Base-by-base conservation (phyloP, 2,797 vertebrate genomes). In the Borostomias antarcticus region DNA sequence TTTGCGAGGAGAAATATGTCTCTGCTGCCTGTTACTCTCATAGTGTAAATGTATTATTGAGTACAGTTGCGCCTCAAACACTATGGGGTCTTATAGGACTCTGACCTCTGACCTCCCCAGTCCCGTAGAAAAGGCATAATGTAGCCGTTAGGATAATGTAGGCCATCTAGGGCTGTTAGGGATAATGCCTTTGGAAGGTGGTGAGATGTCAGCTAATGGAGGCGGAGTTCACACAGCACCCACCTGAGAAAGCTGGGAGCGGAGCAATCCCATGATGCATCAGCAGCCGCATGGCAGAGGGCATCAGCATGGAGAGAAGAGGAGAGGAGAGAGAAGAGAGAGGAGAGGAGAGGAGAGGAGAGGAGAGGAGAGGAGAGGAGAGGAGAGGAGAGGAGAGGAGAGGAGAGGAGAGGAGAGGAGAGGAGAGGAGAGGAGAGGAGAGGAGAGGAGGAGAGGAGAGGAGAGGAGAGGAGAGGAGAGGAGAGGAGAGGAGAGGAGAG, bases 231-330 rank as follows among this genome's bases (percentile, higher is more conserved):
- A 57, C 19, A 30, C 23, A 73, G 67, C 9, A 89, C 89, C 30
- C 74, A 92, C 90, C 86, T 90, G 89, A n/a, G 90, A 90, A 59
- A 91, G 86, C 89, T 90, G 83, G 29, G 56, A 45, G 58, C 68
- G 71, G 68, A 47, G 64, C 45, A 71, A 15, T 77, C 79, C 82
- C 78, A 73, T 26, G 78, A 68, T 64, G 75, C 78, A 82, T 54
- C 76, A 43, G 54, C 29, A 51, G 35, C 23, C 53, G 29, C 28
- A 17, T 13, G 17, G 52, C 17, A 56, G 29, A 63, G 32, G 35
- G 61, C 25, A 47, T 43, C 11, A 9, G 9, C 13, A 23, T 21
- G 57, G 28, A 62, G 11, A 43, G 37, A 60, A 8, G 37, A 17
- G 15, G 17, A 43, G 21, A 43, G 28, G 19, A 4, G 19, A 15